Evolutionary conservation across 2,888 invertebrate genomes (phyloP).

Genomic region (Tipula helvola): DNA sequence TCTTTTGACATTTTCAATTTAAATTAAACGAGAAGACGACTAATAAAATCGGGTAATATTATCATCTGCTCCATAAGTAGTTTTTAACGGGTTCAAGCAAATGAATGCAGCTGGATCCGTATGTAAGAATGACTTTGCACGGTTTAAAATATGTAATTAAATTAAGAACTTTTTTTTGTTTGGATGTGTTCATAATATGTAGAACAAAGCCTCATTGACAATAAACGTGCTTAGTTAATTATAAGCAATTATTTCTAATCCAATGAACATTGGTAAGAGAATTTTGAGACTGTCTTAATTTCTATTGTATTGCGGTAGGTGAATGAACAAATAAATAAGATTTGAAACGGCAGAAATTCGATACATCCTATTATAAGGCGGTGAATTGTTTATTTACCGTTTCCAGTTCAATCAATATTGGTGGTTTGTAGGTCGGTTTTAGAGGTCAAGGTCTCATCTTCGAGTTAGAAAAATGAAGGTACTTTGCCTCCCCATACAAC

Average conservation of each 20-base stretch:
- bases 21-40: neutral
- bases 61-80: neutral
- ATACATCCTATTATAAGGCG: neutral
- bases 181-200: neutral
- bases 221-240: neutral
- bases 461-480: neutral
- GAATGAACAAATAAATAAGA: neutral
- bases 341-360: neutral
- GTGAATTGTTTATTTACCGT: neutral
- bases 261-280: neutral
- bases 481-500: too few relatives aligned
- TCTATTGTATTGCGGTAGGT: neutral
- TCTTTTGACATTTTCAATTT: neutral
- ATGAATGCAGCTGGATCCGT: too few relatives aligned
- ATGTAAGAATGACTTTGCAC: neutral
- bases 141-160: too few relatives aligned
- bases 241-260: neutral
- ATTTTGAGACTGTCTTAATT: neutral
- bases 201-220: neutral
- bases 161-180: too few relatives aligned
- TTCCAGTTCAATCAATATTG: neutral
- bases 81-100: too few relatives aligned
- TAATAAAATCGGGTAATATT: too few relatives aligned
- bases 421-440: neutral
- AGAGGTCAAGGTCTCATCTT: neutral